These are phyloP conservation scores for Eufriesea mexicana DNA, from an alignment of 1,140 invertebrate genomes.

Conservation along the genomic window DNA sequence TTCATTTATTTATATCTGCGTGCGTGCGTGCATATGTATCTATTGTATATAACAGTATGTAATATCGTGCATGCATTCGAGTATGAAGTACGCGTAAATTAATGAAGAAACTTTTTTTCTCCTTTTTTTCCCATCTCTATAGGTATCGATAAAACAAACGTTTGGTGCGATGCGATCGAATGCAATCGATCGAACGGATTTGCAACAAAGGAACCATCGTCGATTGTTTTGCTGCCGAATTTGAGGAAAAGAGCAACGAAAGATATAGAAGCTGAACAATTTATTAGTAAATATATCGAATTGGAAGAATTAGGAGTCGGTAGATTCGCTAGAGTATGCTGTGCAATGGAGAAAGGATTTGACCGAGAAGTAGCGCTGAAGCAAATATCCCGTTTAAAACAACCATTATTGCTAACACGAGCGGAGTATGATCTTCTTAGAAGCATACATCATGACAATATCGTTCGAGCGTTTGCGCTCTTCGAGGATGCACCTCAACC, in stretches of 20 bases:
- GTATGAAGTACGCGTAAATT: too few species aligned
- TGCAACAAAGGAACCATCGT: neutral
- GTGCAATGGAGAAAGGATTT: constrained; percentile 87
- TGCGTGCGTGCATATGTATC: too few species aligned
- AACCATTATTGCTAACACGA: constrained; percentile 83
- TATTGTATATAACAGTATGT: too few species aligned
- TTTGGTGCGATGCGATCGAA: constrained; percentile 11
- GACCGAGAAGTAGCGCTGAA: constrained; percentile 90
- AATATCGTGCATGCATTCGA: too few species aligned
- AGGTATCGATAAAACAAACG: constrained; percentile 11
- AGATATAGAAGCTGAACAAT: constrained; percentile 81
- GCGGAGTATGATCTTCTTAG: constrained; percentile 87
- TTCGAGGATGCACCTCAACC: constrained; percentile 88
- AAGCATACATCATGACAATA: constrained; percentile 86
- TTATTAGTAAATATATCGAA: constrained; percentile 85
- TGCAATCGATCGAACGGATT: neutral
- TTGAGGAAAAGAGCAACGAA: constrained; percentile 75
- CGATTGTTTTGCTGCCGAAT: neutral
- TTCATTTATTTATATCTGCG: too few species aligned
- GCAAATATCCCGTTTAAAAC: constrained; percentile 86
- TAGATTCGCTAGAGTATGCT: constrained; percentile 85
- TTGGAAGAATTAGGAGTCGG: constrained; percentile 88
- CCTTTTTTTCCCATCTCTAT: neutral
- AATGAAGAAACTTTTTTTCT: too few species aligned
- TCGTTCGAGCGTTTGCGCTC: constrained; percentile 87